Evolutionary conservation across 1,140 invertebrate genomes (phyloP).

Genomic region (Brachionus koreanus): DNA sequence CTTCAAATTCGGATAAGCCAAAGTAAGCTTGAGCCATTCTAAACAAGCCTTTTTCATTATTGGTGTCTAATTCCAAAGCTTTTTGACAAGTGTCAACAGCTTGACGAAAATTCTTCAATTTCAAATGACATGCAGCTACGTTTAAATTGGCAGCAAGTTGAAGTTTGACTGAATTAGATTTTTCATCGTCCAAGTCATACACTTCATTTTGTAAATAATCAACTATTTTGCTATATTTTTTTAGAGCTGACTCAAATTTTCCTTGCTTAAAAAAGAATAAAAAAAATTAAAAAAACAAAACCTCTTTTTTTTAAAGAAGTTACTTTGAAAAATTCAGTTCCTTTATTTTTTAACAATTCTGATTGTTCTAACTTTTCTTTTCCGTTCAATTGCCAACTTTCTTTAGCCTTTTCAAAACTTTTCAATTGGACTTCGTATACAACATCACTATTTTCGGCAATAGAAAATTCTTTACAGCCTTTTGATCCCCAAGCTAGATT

Average conservation of each 20-base stretch:
- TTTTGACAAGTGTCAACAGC: constrained; percentile 66
- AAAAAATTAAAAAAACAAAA: background rate
- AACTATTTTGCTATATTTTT: constrained; percentile 39
- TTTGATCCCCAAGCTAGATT: constrained; percentile 75
- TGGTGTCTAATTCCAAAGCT: constrained; percentile 70
- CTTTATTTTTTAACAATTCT: constrained; percentile 34
- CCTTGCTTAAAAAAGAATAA: background rate
- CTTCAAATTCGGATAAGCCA: constrained; percentile 70
- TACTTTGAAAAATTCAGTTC: constrained; percentile 34
- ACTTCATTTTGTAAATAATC: constrained; percentile 9
- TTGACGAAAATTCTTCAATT: constrained; percentile 70
- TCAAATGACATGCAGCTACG: constrained; percentile 77
- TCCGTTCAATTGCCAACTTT: constrained; percentile 39
- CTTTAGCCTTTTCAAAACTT: constrained; percentile 71
- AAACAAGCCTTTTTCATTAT: constrained; percentile 84
- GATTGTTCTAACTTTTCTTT: constrained; percentile 42
- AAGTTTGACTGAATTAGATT: background rate
- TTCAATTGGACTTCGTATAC: constrained; percentile 73
- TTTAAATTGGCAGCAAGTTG: constrained; percentile 61
- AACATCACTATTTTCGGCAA: constrained; percentile 74
- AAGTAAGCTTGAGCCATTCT: constrained; percentile 77
- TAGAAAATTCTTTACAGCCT: constrained; percentile 69
- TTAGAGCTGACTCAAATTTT: constrained; percentile 16
- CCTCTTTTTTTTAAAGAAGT: background rate
- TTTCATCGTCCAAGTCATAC: constrained; percentile 18